phyloP scores from a whole-genome alignment of 2,888 invertebrate species.

The Plagodis dolabraria region DNA sequence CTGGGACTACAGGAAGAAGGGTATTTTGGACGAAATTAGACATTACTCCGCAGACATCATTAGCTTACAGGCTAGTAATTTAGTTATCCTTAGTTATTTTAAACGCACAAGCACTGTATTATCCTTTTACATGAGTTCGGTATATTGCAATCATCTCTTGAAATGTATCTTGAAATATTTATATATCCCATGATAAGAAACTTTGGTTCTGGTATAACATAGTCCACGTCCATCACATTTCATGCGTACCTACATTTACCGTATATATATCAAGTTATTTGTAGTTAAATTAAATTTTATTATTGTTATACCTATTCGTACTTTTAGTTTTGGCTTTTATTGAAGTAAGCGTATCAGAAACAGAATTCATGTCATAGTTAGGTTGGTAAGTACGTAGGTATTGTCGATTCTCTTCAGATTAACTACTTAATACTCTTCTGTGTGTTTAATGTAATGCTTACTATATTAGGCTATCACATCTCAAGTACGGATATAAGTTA shows the following conservation, averaged over 20 bases:
- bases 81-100: conserved; percentile 43
- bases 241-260: conserved; percentile 36
- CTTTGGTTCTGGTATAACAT: conserved; percentile 34
- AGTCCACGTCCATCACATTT: conserved; percentile 39
- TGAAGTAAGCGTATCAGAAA: conserved; percentile 19
- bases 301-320: conserved; percentile 17
- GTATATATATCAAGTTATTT: conserved; percentile 30
- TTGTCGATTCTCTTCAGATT: no score
- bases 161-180: conserved; percentile 14
- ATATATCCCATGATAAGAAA: conserved; percentile 15
- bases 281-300: conserved; percentile 31
- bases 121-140: conserved; percentile 29
- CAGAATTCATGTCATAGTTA: background rate
- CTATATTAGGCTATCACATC: no score
- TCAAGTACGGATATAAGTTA: no score
- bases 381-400: no score
- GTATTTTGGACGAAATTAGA: conserved; percentile 97
- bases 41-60: conserved; percentile 99
- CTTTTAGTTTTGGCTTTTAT: conserved; percentile 24
- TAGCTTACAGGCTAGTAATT: conserved; percentile 86
- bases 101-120: conserved; percentile 39
- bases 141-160: conserved; percentile 28
- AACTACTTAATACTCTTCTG: no score
- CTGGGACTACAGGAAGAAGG: conserved; percentile 99
- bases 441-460: no score